Evolutionary conservation across 2,888 invertebrate genomes (phyloP).

Genomic region (Zaprionus obscuricornis): DNA sequence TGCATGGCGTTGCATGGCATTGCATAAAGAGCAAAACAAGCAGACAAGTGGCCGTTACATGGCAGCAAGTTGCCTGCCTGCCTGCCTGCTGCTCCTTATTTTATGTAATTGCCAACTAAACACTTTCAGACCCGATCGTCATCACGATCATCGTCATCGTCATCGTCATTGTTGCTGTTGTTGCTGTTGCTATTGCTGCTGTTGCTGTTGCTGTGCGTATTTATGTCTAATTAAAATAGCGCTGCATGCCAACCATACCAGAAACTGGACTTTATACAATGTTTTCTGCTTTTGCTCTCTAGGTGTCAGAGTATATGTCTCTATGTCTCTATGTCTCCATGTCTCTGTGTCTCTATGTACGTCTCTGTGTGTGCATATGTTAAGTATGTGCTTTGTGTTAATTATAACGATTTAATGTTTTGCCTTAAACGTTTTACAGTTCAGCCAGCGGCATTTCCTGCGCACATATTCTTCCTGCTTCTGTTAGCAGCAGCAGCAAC

Average conservation of each 20-base stretch:
- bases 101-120: constrained; percentile 77
- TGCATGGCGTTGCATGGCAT: too few species aligned
- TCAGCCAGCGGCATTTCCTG: constrained; percentile 63
- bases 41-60: constrained; percentile 59
- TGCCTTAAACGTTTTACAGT: constrained; percentile 58
- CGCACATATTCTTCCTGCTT: constrained; percentile 64
- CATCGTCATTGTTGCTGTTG: constrained; percentile 8
- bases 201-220: constrained; percentile 58
- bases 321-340: neutral
- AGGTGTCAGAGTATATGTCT: constrained; percentile 4
- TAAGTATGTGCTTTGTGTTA: constrained; percentile 70
- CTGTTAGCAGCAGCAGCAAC: constrained; percentile 33
- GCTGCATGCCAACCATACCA: constrained; percentile 61
- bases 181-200: constrained; percentile 30
- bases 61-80: constrained; percentile 57
- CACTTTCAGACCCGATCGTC: constrained; percentile 65
- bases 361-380: constrained; percentile 45
- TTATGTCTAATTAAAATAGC: constrained; percentile 79
- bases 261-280: constrained; percentile 30
- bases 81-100: constrained; percentile 75
- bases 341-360: constrained; percentile 8
- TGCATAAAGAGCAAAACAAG: constrained; percentile 70
- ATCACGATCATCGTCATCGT: constrained; percentile 17
- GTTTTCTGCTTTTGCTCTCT: constrained; percentile 3
- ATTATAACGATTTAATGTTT: constrained; percentile 66